Evolutionary conservation across 2,888 invertebrate genomes (phyloP), one percentile per base, ranked within the genome.

Genomic region (Drosophila vallismaia): DNA sequence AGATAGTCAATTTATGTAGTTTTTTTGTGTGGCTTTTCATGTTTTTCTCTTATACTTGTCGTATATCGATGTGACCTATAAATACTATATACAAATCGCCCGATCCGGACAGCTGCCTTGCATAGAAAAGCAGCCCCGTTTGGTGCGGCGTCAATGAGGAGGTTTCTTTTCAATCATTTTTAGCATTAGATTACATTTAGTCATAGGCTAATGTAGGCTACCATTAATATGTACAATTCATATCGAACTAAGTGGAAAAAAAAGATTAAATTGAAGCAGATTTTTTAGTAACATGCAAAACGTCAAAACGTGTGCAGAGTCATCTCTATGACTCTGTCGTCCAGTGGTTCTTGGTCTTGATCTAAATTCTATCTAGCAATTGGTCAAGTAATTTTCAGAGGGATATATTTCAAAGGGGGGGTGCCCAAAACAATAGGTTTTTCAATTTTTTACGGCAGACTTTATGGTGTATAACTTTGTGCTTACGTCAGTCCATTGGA

Each of bases 211-310:
- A 38, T 38, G 42, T 42, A 42, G 42, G 55, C 46, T 74, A 48
- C 31, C 46, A 51, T 57, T 69, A 71, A 48, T 87, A 85, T 88
- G 69, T 88, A 88, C 86, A 88, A 76, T 76, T 67, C 42, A 63
- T 74, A 73, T 71, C 82, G 36, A 86, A 81, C 80, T 84, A 76
- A 70, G 36, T 52, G 40, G 12, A 55, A 49, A 62, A 71, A 71
- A 50, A 55, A 75, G 45, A 76, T 69, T 82, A 75, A 52, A 78
- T 85, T 88, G 88, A 88, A 85, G 84, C 86, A 85, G 84, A 88
- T 86, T 86, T 88, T 86, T 84, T 77, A 78, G 88, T 85, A 85
- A 85, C 84, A 88, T 85, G 84, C 88, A 88, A 83, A 85, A 85
- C 86, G 88, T 88, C 88, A 88, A 73, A 77, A 57, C 68, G 56